A percentile compares a stretch with the other conserved stretches of the same genome.
Evolutionary conservation across 2,113 vertebrate species (phyloP).

Genomic region (Anoplopoma fimbria): DNA sequence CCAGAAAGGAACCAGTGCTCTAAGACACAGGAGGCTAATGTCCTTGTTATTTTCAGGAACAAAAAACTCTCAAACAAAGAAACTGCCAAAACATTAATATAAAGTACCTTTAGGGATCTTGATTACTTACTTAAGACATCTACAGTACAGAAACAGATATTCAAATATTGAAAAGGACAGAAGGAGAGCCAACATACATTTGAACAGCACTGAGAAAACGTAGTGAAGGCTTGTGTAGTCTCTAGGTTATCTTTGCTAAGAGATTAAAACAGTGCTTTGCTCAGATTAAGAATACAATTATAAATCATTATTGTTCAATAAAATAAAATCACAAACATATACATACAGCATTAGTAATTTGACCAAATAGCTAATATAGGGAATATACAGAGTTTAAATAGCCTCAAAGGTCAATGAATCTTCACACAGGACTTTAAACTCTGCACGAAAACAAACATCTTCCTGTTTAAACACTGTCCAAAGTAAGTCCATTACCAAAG

Average conservation of each 20-base stretch:
- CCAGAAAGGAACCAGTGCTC: not conserved
- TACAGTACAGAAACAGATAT: not conserved
- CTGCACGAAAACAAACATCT: constrained; percentile 22
- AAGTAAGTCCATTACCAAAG: constrained; percentile 63
- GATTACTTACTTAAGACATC: not conserved
- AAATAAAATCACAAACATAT: not conserved
- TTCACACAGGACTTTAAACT: constrained; percentile 48
- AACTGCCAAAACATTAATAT: not conserved
- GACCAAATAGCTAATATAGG: not conserved
- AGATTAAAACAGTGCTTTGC: not conserved
- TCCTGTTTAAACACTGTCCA: constrained; percentile 52
- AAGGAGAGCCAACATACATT: not conserved
- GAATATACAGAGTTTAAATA: not conserved
- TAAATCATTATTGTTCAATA: no score
- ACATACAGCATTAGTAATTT: not conserved
- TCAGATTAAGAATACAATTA: not conserved
- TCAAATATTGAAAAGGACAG: not conserved
- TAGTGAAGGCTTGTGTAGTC: not conserved
- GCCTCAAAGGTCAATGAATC: not conserved
- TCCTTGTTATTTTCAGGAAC: not conserved
- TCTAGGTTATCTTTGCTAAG: not conserved
- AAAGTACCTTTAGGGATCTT: not conserved
- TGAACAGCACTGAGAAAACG: not conserved
- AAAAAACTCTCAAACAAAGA: not conserved
- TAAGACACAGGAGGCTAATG: not conserved